These are phyloP conservation scores for Listrodromus nycthemerus DNA, from an alignment of 2,888 invertebrate species.

Conservation along the genomic window DNA sequence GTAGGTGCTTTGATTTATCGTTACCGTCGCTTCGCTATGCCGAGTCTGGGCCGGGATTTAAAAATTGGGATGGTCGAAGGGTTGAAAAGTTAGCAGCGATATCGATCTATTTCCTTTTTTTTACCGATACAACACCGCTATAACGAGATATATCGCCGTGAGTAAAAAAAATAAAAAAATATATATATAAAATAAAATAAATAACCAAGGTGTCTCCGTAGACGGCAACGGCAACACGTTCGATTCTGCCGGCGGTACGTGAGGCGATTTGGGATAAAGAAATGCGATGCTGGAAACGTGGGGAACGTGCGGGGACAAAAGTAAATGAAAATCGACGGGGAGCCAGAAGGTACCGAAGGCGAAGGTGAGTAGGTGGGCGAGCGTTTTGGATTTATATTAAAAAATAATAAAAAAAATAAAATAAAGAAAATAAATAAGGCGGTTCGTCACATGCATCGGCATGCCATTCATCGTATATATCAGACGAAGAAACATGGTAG, in stretches of 20 bases:
- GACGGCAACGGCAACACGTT: constrained; percentile 14
- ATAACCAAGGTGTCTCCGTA: constrained; percentile 8
- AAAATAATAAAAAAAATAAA: constrained; percentile 3
- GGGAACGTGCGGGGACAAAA: constrained; percentile 35
- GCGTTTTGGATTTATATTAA: background rate
- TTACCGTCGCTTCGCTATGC: constrained; percentile 74
- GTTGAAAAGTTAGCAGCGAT: background rate
- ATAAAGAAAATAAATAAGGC: constrained; percentile 26
- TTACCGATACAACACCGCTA: constrained; percentile 7
- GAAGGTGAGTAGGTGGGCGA: background rate
- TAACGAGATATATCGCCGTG: background rate
- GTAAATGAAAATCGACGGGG: constrained; percentile 52
- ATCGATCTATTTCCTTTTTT: constrained; percentile 43
- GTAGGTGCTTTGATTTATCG: constrained; percentile 80
- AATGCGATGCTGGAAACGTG: constrained; percentile 35
- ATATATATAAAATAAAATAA: constrained; percentile 27
- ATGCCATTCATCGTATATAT: constrained; percentile 81
- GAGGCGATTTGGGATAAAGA: constrained; percentile 51
- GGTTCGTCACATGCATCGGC: constrained; percentile 82
- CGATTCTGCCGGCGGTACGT: constrained; percentile 25
- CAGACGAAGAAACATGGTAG: constrained; percentile 51
- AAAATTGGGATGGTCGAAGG: constrained; percentile 15
- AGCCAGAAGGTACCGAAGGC: constrained; percentile 22
- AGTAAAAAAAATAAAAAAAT: background rate
- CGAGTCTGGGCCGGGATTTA: constrained; percentile 76